Evolutionary conservation across 2,113 vertebrate species (phyloP).

Genomic region (Microtus montanus): DNA sequence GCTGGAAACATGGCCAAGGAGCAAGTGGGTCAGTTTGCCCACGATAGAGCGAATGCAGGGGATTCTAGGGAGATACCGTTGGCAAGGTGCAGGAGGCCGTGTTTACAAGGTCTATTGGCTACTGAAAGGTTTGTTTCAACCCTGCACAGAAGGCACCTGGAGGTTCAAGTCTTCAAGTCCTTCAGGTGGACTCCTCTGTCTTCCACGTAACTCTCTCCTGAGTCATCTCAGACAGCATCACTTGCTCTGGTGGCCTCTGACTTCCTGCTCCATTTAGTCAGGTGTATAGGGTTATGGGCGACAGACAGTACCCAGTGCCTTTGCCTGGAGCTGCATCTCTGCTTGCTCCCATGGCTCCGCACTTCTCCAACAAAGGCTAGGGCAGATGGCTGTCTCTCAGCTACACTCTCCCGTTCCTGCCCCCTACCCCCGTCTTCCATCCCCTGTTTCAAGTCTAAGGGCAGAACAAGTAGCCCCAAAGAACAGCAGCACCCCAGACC

Average conservation of each 20-base stretch:
- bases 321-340: too few species aligned
- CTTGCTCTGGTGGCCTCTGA: background rate
- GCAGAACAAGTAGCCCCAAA: background rate
- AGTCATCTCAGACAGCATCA: too few species aligned
- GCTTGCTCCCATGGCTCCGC: background rate
- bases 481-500: background rate
- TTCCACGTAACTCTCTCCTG: background rate
- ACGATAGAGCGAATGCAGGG: background rate
- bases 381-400: background rate
- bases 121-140: background rate
- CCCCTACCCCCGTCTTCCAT: too few species aligned
- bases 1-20: background rate
- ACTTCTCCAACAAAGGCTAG: background rate
- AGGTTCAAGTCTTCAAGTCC: background rate
- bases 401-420: fast-evolving
- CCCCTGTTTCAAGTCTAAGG: too few species aligned
- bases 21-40: fast-evolving
- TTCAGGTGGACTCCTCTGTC: background rate
- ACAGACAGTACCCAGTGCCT: too few species aligned
- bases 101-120: background rate
- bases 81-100: too few species aligned
- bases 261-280: background rate
- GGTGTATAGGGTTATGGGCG: too few species aligned
- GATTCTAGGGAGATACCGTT: background rate
- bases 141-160: background rate